Evolutionary conservation across 2,888 invertebrate species (phyloP), one percentile per base, ranked within the genome.

Genomic region (Phortica okadai): DNA sequence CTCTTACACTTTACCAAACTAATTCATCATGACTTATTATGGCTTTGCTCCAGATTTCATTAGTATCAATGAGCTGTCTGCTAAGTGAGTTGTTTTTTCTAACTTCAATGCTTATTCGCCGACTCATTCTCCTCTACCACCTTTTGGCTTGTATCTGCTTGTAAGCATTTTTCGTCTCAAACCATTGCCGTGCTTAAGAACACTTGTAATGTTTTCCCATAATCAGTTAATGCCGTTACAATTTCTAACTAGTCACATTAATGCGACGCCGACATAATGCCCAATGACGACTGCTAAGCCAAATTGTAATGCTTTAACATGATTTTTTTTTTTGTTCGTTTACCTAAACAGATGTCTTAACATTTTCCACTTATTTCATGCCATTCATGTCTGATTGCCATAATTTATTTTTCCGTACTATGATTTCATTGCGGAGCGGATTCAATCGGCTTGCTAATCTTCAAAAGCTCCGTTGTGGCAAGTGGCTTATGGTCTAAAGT

Each of bases 261-360:
- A 50, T 50, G 50, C 50, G 2, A 14, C 3, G 50, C 50, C 50
- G 1, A 62, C 25, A 10, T 62, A 62, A 62, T 62, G 21, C 25
- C 16, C 62, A 62, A 62, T 62, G 62, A 62, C 62, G 62, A 62
- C 21, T 16, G 25, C 62, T 62, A 25, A 62, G 16, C 62, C 62
- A 62, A 25, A 25, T 10, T 62, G 62, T 25, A 62, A 62, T 62
- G 10, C 59, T 59, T 16, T 59, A 59, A 59, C 59, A 59, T 59
- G 59, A 59, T 59, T 14, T 8, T 50, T 50, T 11, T 33, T 33
- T 33, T 33, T 33, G 33, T 33, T 33, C 33, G 1, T 33, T 50
- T 50, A 50, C 50, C 50, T 50, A 50, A 8, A 6, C 14, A 50
- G 50, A 50, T 50, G 50, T 50, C 50, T 14, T 50, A 8, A 50